Evolutionary conservation across 2,888 invertebrate genomes (phyloP).

Genomic region (Hoplodrina ambigua): DNA sequence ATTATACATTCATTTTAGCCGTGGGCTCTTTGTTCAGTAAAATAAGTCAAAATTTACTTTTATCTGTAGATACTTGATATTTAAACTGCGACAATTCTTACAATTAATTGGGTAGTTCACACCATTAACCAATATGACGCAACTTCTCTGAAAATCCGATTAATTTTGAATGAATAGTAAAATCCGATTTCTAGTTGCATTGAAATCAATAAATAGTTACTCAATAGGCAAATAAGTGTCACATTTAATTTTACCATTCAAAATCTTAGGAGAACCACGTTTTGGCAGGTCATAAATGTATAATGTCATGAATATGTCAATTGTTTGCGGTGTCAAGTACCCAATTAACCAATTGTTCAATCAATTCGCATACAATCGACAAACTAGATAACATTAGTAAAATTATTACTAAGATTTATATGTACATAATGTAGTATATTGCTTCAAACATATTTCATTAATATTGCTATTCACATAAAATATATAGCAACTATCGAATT

Average conservation of each 20-base stretch:
- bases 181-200: too few relatives aligned
- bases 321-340: too few relatives aligned
- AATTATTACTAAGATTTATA: slow-evolving; percentile 31
- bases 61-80: neutral
- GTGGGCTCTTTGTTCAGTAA: neutral
- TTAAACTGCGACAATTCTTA: neutral
- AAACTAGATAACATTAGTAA: slow-evolving; percentile 21
- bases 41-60: neutral
- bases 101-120: neutral
- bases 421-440: slow-evolving; percentile 17
- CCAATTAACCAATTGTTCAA: neutral
- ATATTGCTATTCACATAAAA: neutral
- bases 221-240: too few relatives aligned
- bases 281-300: too few relatives aligned
- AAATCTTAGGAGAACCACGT: too few relatives aligned
- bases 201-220: too few relatives aligned
- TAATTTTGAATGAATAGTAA: too few relatives aligned
- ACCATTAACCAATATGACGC: too few relatives aligned
- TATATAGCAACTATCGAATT: neutral
- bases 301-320: too few relatives aligned
- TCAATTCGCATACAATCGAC: neutral
- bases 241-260: too few relatives aligned
- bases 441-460: slow-evolving; percentile 7
- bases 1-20: neutral
- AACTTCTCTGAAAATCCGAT: too few relatives aligned